Evolutionary conservation across 2,888 invertebrate genomes (phyloP), one percentile per base, ranked within the genome.

Genomic region (Fabriciana adippe): DNA sequence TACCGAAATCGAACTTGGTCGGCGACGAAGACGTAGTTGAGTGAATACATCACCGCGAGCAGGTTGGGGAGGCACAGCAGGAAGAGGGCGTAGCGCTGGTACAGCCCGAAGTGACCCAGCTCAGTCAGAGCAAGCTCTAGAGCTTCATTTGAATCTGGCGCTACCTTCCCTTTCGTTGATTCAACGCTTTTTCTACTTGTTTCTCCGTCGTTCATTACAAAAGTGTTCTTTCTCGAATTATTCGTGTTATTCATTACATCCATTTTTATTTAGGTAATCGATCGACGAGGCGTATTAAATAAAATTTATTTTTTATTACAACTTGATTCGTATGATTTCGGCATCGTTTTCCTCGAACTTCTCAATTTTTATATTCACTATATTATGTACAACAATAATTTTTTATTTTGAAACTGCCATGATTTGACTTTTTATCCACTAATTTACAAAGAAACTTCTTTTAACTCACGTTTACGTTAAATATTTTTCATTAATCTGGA

Each of bases 11-110:
- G 87, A 67, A 94, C 89, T 74, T 86, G 84, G 65, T 93, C 94
- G 0, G 94, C 93, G 0, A 94, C 93, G 79, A 94, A 94, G 67
- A 94, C 89, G 74, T 93, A 94, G 77, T 92, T 93, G 60, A 94
- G 83, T 3, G 92, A 87, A 78, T 92, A 93, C 83, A 93, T 90
- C 45, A 93, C 92, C 3, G 93, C 85, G 60, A 94, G 84, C 64
- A 93, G 71, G 72, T 92, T 89, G n/a, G 94, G 93, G 61, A 94
- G 70, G 71, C 87, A 88, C 66, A 90, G 79, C 78, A 92, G 79
- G 47, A 85, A 41, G 60, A 90, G 76, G 69, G 81, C 76, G 73
- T 88, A 90, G 6, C 84, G 81, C 74, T 92, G 92, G 81, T 91
- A 91, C 35, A 88, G 78, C 13, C 90, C 88, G 77, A 92, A 91